A percentile compares a stretch with the other conserved stretches of the same genome.
Evolutionary conservation across 1,140 invertebrate genomes (phyloP).

Genomic region (Cotesia glomerata): DNA sequence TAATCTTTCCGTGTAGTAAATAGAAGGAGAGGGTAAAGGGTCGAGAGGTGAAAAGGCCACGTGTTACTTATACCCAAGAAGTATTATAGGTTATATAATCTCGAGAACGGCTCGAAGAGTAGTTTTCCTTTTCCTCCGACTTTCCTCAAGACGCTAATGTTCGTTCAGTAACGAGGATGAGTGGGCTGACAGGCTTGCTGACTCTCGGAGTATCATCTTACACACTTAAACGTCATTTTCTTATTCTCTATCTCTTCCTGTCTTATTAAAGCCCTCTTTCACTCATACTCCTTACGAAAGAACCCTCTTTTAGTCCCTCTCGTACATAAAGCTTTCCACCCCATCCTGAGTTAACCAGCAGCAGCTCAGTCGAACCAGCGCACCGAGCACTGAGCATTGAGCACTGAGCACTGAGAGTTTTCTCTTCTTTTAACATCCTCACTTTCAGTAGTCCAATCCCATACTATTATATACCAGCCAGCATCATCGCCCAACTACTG

Average conservation of each 20-base stretch:
- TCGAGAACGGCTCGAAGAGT: conserved; percentile 36
- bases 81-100: conserved; percentile 43
- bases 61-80: conserved; percentile 37
- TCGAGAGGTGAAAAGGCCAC: conserved; percentile 37
- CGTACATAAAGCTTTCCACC: background rate
- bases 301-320: conserved; percentile 16
- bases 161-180: conserved; percentile 39
- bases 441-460: conserved; percentile 2
- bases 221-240: conserved; percentile 18
- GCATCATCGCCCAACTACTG: background rate
- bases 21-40: background rate
- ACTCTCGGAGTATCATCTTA: conserved; percentile 7
- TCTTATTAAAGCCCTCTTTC: background rate
- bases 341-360: background rate
- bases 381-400: conserved; percentile 17
- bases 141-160: conserved; percentile 37
- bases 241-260: conserved; percentile 13
- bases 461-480: no score
- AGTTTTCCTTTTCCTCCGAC: conserved; percentile 35
- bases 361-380: background rate
- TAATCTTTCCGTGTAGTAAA: no score
- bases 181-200: conserved; percentile 20
- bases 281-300: conserved; percentile 5
- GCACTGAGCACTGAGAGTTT: conserved; percentile 22
- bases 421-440: conserved; percentile 20